Percentiles rank a stretch among this genome's conserved stretches.
These are phyloP conservation scores for Ichneumoninae sp. DNA, from an alignment of 2,888 invertebrate genomes.

Conservation along the genomic window DNA sequence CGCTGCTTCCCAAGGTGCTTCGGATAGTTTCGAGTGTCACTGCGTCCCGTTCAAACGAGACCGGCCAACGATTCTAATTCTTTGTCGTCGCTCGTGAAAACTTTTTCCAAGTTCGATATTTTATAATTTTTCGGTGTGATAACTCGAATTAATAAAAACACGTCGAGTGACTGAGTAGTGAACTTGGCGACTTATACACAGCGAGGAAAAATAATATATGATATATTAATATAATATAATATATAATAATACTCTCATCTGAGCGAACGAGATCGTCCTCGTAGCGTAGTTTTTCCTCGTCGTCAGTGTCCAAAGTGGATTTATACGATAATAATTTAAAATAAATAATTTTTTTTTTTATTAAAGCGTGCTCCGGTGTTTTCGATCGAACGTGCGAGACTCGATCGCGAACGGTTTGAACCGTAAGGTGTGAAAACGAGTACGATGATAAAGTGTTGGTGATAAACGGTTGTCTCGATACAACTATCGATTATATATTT, in stretches of 20 bases:
- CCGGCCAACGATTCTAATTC: neutral
- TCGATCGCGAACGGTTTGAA: constrained; percentile 27
- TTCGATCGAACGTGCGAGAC: constrained; percentile 25
- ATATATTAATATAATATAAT: too few species aligned
- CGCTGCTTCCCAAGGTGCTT: constrained; percentile 43
- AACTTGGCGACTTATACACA: too few species aligned
- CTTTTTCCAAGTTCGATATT: constrained; percentile 1
- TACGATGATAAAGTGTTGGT: constrained; percentile 71
- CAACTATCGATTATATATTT: constrained; percentile 55
- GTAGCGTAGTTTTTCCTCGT: constrained; percentile 6
- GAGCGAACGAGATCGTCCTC: neutral
- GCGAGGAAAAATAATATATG: too few species aligned
- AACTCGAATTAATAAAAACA: neutral
- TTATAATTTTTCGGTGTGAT: neutral
- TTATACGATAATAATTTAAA: neutral
- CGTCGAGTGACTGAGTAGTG: constrained; percentile 13
- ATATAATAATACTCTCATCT: neutral
- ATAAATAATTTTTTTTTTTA: neutral
- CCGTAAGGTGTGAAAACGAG: constrained; percentile 54
- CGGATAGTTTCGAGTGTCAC: constrained; percentile 30
- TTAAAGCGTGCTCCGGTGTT: constrained; percentile 19
- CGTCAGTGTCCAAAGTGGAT: constrained; percentile 44
- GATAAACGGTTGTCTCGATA: constrained; percentile 67
- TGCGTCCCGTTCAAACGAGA: neutral
- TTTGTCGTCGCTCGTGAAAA: constrained; percentile 32